Evolutionary conservation across 2,797 vertebrate genomes (phyloP), one percentile per base, ranked within the genome.

Genomic region (Melanotaenia nigrans): DNA sequence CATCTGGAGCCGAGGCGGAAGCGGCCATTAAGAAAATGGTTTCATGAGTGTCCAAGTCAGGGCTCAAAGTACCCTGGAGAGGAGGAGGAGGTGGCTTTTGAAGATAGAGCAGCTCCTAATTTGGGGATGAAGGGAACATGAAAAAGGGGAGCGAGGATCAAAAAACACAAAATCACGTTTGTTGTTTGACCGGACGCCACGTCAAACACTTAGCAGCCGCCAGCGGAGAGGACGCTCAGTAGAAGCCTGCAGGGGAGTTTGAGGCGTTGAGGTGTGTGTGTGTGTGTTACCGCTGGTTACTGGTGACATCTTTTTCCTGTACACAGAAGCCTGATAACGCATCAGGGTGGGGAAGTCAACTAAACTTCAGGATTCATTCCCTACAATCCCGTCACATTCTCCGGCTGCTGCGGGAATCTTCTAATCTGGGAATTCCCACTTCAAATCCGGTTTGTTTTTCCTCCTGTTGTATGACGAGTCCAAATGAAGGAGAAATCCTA

Each of bases 1-100:
- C 5, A 55, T 40, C 57, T 38, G 20, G 76, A 60, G 53, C 73
- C 66, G 61, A 69, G 42, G 36, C 1, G 0, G 53, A 59, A 8
- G 66, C 47, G 53, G 47, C 42, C 3, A 66, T 78, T 72, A 66
- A 54, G 24, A 53, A 59, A 73, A 72, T 8, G 35, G n/a, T 32
- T 65, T 71, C 36, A 47, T 38, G 22, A 55, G 25, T 1, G 65
- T 67, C 59, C 7, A 42, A 73, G 57, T 61, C 1, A 13, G 61
- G 58, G 67, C 55, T 33, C 36, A 53, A 68, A 49, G 28, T 28
- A 12, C 40, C 30, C 22, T 13, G 45, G 54, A 38, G 56, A 51
- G 30, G 8, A 57, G 51, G 45, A 42, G 14, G 14, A 45, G 5
- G 42, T 0, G 9, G 7, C 12, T 61, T 58, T 54, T 65, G 0